Percentiles rank a stretch among this genome's conserved stretches.
phyloP scores from a whole-genome alignment of 2,113 vertebrate genomes.

The Capreolus pygargus region DNA sequence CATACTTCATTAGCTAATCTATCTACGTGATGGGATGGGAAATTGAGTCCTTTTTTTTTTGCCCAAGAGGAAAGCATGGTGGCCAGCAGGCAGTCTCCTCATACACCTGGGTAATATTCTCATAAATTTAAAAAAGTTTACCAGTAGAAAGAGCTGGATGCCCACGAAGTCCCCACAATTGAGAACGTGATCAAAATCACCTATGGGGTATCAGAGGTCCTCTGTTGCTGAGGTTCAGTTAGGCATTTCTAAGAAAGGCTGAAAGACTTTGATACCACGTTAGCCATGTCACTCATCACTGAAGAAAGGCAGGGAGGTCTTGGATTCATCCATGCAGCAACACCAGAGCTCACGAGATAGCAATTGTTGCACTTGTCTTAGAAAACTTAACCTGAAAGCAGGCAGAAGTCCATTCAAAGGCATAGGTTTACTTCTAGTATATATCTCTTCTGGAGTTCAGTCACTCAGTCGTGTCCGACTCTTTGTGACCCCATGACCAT shows the following conservation, averaged over 20 bases:
- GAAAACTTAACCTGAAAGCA: not conserved
- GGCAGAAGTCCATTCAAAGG: not conserved
- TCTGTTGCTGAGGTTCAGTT: not conserved
- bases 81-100: not conserved
- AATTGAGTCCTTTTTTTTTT: not conserved
- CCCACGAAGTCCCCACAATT: not conserved
- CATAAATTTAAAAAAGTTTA: not conserved
- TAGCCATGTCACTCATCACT: not conserved
- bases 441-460: not conserved
- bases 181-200: not conserved
- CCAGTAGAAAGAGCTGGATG: not conserved
- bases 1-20: not conserved
- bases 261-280: not conserved
- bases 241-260: not conserved
- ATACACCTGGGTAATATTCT: not conserved
- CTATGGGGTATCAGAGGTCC: not conserved
- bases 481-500: too few relatives aligned
- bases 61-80: not conserved
- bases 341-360: not conserved
- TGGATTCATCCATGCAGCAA: not conserved
- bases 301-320: not conserved
- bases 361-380: not conserved
- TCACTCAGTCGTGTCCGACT: too few relatives aligned
- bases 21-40: not conserved
- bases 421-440: not conserved